Percentiles rank a stretch among this genome's conserved stretches.
phyloP scores from a whole-genome alignment of 1,140 invertebrate genomes.

The Vollenhovia emeryi region DNA sequence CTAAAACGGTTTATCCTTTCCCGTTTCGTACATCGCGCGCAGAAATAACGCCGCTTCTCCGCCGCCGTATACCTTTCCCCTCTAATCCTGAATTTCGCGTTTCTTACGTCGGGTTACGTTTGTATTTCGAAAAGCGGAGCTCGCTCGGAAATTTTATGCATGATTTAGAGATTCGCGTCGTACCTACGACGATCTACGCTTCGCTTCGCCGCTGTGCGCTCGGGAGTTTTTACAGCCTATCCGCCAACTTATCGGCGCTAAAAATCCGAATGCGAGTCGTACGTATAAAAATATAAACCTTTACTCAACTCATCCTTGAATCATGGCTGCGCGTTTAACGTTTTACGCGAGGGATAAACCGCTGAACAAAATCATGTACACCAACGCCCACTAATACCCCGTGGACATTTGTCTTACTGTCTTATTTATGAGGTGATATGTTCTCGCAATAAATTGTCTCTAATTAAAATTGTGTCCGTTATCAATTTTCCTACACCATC shows the following conservation, averaged over 20 bases:
- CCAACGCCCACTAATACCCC: no score
- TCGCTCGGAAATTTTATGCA: constrained; percentile 3
- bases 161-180: constrained; percentile 13
- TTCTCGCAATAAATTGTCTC: no score
- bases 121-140: background rate
- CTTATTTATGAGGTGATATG: no score
- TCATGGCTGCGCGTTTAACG: background rate
- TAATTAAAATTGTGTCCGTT: no score
- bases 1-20: background rate
- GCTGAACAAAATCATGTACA: no score
- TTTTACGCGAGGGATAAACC: no score
- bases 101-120: background rate
- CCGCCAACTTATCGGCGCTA: constrained; percentile 32
- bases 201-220: background rate
- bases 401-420: no score
- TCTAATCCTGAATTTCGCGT: background rate
- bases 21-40: background rate
- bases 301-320: background rate
- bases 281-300: constrained; percentile 12
- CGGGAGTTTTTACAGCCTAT: constrained; percentile 8
- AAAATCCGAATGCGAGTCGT: constrained; percentile 2
- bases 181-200: background rate
- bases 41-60: background rate
- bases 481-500: no score
- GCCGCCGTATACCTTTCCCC: background rate